These are phyloP conservation scores for Ellobium chinense DNA, from an alignment of 2,888 invertebrate species.

Conservation along the genomic window DNA sequence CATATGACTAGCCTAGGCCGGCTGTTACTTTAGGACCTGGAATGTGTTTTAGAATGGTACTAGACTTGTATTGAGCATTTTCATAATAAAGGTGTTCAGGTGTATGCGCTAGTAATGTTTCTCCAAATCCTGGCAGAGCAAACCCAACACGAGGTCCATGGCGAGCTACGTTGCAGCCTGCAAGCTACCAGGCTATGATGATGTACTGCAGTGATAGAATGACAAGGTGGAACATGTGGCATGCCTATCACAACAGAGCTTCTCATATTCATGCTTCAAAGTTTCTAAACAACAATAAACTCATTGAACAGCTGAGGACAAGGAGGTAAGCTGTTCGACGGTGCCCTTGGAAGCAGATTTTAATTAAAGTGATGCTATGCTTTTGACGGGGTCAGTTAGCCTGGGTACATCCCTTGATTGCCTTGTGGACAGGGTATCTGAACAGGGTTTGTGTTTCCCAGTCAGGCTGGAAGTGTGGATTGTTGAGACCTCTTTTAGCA, in stretches of 20 bases:
- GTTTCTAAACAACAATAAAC: slow-evolving; percentile 83
- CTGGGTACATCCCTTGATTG: too few relatives aligned
- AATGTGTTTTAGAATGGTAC: too few relatives aligned
- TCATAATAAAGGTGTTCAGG: too few relatives aligned
- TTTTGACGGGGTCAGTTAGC: too few relatives aligned
- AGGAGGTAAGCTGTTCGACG: slow-evolving; percentile 78
- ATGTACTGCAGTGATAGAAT: slow-evolving; percentile 90
- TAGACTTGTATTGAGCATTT: too few relatives aligned
- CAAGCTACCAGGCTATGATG: slow-evolving; percentile 87
- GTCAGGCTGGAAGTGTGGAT: too few relatives aligned
- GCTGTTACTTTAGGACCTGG: too few relatives aligned
- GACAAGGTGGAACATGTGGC: slow-evolving; percentile 91
- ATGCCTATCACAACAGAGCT: slow-evolving; percentile 86
- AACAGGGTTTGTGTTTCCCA: too few relatives aligned
- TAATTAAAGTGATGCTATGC: neutral
- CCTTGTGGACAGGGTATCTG: too few relatives aligned
- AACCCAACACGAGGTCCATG: slow-evolving; percentile 86
- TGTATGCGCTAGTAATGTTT: too few relatives aligned
- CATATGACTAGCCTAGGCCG: too few relatives aligned
- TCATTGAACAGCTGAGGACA: slow-evolving; percentile 88
- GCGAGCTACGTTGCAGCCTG: slow-evolving; percentile 88
- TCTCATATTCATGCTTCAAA: slow-evolving; percentile 82
- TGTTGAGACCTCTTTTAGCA: too few relatives aligned
- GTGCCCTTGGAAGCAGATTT: neutral
- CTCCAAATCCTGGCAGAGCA: neutral